Evolutionary conservation across 2,113 vertebrate genomes (phyloP).

Genomic region (Paramisgurnus dabryanus): DNA sequence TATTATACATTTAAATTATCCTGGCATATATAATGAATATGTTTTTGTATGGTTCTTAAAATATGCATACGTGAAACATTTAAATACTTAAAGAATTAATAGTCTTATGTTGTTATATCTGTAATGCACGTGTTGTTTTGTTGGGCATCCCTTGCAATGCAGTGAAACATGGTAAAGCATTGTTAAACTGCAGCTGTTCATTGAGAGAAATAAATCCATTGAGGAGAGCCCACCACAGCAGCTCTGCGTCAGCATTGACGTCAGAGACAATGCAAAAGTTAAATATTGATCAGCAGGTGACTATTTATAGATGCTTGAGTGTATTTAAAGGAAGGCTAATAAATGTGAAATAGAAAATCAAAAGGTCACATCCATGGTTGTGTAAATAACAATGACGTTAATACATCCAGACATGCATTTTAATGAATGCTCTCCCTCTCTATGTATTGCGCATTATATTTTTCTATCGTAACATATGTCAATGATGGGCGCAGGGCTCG

Average conservation of each 20-base stretch:
- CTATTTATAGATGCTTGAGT: conserved; percentile 73
- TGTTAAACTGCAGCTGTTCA: conserved; percentile 80
- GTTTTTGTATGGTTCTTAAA: too few relatives aligned
- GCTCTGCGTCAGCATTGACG: conserved; percentile 94
- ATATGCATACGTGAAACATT: too few relatives aligned
- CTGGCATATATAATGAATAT: too few relatives aligned
- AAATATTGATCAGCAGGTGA: conserved; percentile 76
- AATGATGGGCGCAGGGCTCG: conserved; percentile 77
- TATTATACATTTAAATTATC: too few relatives aligned
- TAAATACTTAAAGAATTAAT: too few relatives aligned
- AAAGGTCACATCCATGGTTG: not conserved
- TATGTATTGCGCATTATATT: not conserved
- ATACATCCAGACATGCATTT: too few relatives aligned
- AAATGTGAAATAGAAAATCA: not conserved
- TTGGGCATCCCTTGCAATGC: conserved; percentile 23
- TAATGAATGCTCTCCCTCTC: too few relatives aligned
- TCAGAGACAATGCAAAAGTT: conserved; percentile 92
- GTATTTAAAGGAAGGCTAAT: conserved; percentile 64
- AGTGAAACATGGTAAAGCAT: conserved; percentile 26
- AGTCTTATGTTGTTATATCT: not conserved
- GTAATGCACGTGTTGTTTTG: conserved; percentile 6
- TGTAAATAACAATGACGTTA: too few relatives aligned
- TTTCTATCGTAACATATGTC: not conserved
- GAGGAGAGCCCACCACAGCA: conserved; percentile 98
- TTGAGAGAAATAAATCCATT: conserved; percentile 98